These are phyloP conservation scores for Synchiropus splendidus DNA, from an alignment of 2,113 vertebrate species.

Conservation along the genomic window DNA sequence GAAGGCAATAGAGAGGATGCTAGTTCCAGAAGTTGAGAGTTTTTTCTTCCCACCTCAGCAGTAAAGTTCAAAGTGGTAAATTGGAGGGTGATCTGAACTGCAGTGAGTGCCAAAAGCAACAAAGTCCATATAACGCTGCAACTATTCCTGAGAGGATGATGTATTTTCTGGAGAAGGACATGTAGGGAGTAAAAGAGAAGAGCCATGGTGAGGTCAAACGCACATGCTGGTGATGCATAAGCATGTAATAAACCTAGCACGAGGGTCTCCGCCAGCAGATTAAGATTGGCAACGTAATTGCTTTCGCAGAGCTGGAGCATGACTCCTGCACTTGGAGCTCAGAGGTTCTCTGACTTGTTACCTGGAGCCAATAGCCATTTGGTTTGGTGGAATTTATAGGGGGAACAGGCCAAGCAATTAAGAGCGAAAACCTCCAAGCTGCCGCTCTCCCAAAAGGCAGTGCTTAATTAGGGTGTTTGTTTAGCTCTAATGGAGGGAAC, in stretches of 20 bases:
- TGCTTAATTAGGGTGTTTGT: conserved; percentile 58
- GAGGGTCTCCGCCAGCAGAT: too few relatives aligned
- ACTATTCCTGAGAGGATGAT: too few relatives aligned
- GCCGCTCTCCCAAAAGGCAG: conserved; percentile 40
- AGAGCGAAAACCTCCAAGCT: conserved; percentile 36
- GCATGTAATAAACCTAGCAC: too few relatives aligned
- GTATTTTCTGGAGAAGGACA: too few relatives aligned
- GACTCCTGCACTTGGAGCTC: conserved; percentile 23
- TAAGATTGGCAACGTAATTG: conserved; percentile 36
- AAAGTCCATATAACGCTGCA: too few relatives aligned
- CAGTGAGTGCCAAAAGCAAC: neutral
- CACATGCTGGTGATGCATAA: too few relatives aligned
- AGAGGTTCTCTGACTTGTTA: conserved; percentile 39
- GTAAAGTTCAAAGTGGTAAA: conserved; percentile 35
- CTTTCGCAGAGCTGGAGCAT: conserved; percentile 38
- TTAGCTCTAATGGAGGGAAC: conserved; percentile 35
- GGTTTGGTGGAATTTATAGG: conserved; percentile 44
- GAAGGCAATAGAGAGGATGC: conserved; percentile 1
- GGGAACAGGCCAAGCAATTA: conserved; percentile 42
- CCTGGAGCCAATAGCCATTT: conserved; percentile 44
- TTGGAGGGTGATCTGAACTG: too few relatives aligned
- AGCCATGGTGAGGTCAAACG: too few relatives aligned
- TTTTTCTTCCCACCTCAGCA: conserved; percentile 13
- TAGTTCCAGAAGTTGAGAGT: conserved; percentile 18
- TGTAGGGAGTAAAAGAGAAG: too few relatives aligned